Base-by-base conservation (phyloP, 2,888 invertebrate genomes). In the Leucophenga maculata region DNA sequence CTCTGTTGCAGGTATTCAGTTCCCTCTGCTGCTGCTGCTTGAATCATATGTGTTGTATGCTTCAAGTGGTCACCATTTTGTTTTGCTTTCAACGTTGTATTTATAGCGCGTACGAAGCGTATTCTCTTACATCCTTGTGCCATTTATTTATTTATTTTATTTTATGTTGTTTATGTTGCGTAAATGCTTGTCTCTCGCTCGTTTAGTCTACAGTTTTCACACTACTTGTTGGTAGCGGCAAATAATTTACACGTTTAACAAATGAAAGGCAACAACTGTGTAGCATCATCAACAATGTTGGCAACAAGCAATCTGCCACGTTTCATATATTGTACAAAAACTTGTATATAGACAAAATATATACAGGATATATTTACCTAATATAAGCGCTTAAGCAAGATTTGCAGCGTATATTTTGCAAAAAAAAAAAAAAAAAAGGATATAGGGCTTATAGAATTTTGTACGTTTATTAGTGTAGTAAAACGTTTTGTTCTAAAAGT, bases 61-160 rank as follows among this genome's bases (percentile, higher is more conserved):
- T 69, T 74, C 75, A 77, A 80, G 83, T 79, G 80, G 82, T 81
- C 81, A 79, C 66, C 75, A 74, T 81, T 83, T 80, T 78, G 75
- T 74, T 73, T 73, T 70, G 66, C 55, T 31, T 62, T 54, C 18
- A 13, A 54, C 18, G n/a, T 77, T 54, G n/a, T 77, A 62, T 71
- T 75, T 77, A 75, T 82, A 78, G 70, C 71, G 77, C 74, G 72
- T 70, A 79, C 81, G 76, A 81, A 81, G 32, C 16, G 16, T 32
- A 31, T 14, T n/a, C 16, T 32, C n/a, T 39, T 8, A 26, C n/a
- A 26, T 64, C 18, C 48, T 14, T 13, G 16, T 8, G 14, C 6
- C 13, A 16, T 18, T 18, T 54, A 20, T 26, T 6, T 57, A 11
- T 3, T 6, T 57, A 20, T 57, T 22, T 57, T 22, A 13, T 22